These are phyloP conservation scores for Bostrychus sinensis DNA, from an alignment of 2,113 vertebrate genomes.

Conservation along the genomic window DNA sequence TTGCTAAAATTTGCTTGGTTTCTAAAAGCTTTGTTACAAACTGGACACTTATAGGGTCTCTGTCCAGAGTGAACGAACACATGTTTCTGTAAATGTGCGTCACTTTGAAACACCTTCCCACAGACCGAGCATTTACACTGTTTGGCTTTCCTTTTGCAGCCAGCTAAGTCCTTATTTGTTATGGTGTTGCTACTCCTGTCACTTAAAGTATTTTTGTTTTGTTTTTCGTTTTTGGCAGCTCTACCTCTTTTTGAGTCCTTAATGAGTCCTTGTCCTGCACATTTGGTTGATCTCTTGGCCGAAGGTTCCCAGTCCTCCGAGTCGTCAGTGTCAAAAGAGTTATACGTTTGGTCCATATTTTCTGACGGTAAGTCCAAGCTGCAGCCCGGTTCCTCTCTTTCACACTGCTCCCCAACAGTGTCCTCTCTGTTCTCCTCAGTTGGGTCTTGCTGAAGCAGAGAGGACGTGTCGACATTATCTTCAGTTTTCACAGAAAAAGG, in stretches of 20 bases:
- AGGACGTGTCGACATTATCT: background rate
- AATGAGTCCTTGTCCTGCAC: background rate
- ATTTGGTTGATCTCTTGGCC: background rate
- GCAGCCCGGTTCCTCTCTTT: background rate
- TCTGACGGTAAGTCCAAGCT: background rate
- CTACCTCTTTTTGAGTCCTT: background rate
- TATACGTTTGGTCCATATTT: background rate
- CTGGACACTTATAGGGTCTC: background rate
- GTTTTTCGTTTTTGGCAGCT: background rate
- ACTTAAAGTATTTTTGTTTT: background rate
- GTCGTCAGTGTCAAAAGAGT: constrained; percentile 1
- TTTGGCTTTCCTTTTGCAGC: background rate
- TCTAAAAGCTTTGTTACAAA: background rate
- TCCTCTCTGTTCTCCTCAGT: background rate
- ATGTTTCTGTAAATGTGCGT: background rate
- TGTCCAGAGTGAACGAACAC: background rate
- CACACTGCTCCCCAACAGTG: background rate
- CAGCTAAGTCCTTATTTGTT: no score
- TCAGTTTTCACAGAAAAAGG: background rate
- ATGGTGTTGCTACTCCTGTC: background rate
- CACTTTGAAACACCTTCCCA: background rate
- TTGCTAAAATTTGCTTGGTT: background rate
- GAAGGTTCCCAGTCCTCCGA: background rate
- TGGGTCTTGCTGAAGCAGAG: background rate
- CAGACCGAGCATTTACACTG: background rate